Conservation (phyloP, 2,797 vertebrate species). For the Enteromius radiatus region DNA sequence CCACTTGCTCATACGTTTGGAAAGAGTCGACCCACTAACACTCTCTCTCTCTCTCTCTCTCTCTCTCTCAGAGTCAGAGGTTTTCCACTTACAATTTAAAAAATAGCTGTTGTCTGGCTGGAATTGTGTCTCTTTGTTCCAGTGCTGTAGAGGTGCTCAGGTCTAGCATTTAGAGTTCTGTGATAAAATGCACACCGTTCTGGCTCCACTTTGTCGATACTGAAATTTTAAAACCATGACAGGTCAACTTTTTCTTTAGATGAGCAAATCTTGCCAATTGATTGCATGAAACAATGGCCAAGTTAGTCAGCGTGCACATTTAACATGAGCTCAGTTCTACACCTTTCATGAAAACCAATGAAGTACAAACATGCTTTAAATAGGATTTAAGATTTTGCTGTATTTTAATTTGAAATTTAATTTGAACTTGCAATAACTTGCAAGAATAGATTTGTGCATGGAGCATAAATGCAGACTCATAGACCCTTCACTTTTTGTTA, state of each 20-base stretch:
- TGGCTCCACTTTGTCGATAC: neutral
- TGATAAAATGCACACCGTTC: neutral
- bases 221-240: neutral
- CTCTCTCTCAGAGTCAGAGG: constrained; percentile 26
- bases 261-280: neutral
- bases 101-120: constrained; percentile 38
- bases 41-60: neutral
- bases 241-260: neutral
- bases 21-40: constrained; percentile 32
- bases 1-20: neutral
- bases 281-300: neutral
- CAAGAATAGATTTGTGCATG: too few relatives aligned
- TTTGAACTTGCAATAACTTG: too few relatives aligned
- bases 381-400: too few relatives aligned
- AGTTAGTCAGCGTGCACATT: neutral
- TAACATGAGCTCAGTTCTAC: neutral
- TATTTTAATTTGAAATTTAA: too few relatives aligned
- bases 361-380: too few relatives aligned
- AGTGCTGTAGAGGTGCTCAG: constrained; percentile 2
- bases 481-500: too few relatives aligned
- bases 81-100: constrained; percentile 35
- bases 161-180: neutral
- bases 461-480: too few relatives aligned
- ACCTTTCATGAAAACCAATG: neutral
- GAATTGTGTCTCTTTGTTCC: constrained; percentile 5